Conservation (phyloP, 2,797 vertebrate species). For the Sebastes glaucus region DNA sequence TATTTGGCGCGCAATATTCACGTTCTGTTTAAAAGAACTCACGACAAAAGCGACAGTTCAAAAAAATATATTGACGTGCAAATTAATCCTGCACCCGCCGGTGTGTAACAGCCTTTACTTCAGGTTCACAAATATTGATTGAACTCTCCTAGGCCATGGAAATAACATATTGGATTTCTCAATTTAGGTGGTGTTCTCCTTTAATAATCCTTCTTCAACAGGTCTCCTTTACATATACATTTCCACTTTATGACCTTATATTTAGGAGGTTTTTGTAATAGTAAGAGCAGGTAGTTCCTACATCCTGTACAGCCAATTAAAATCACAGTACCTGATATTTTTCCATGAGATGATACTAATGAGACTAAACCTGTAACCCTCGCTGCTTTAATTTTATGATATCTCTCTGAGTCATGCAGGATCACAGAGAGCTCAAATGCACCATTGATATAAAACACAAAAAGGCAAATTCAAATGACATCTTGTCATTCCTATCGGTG, state of each 20-base stretch:
- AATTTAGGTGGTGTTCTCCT: too few species aligned
- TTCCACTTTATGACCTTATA: background rate
- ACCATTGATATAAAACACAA: background rate
- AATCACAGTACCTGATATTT: background rate
- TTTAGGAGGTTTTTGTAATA: background rate
- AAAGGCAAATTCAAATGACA: constrained; percentile 5
- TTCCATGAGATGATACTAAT: background rate
- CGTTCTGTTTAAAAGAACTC: too few species aligned
- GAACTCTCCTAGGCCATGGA: too few species aligned
- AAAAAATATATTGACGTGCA: too few species aligned
- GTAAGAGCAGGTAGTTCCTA: background rate
- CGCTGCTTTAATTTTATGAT: background rate
- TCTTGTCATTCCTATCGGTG: background rate
- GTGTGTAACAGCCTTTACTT: too few species aligned
- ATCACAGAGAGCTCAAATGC: constrained; percentile 1
- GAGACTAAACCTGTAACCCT: background rate
- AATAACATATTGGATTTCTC: too few species aligned
- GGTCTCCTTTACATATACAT: background rate
- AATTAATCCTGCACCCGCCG: too few species aligned
- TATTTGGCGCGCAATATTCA: too few species aligned
- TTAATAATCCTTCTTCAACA: background rate
- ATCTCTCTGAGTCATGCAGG: background rate
- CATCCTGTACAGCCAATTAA: background rate
- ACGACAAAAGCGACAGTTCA: rapidly evolving
- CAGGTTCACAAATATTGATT: too few species aligned